phyloP scores from a whole-genome alignment of 2,888 invertebrate species.

The Agrenia bidenticulata region DNA sequence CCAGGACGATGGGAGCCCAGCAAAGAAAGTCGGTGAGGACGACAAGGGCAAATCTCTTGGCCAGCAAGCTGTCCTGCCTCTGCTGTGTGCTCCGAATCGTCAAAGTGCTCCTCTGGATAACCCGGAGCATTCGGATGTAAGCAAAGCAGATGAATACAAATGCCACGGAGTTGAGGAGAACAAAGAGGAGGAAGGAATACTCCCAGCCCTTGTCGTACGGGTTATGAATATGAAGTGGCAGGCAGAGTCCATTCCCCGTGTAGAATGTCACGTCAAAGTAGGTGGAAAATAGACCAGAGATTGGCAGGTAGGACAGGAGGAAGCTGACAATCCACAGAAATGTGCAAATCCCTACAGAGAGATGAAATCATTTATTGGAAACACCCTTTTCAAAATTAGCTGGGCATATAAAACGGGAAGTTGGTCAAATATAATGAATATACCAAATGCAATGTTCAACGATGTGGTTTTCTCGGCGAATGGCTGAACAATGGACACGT shows the following conservation, averaged over 20 bases:
- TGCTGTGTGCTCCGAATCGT: conserved; percentile 64
- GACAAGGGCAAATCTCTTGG: conserved; percentile 64
- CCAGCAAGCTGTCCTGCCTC: conserved; percentile 61
- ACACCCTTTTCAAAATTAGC: too few relatives aligned
- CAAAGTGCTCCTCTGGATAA: conserved; percentile 62
- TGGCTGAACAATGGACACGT: conserved; percentile 64
- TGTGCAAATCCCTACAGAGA: not conserved
- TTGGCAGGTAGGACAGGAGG: conserved; percentile 59
- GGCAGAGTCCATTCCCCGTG: conserved; percentile 64
- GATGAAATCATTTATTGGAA: too few relatives aligned
- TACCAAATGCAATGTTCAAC: conserved; percentile 57
- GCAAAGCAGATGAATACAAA: conserved; percentile 63
- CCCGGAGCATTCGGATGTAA: conserved; percentile 63
- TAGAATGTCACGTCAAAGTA: conserved; percentile 64
- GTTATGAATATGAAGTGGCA: conserved; percentile 64
- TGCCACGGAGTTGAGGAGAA: conserved; percentile 62
- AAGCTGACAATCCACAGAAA: conserved; percentile 61
- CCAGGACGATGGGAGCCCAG: conserved; percentile 64
- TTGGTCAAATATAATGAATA: too few relatives aligned
- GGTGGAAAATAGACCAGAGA: conserved; percentile 55
- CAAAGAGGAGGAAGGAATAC: conserved; percentile 63
- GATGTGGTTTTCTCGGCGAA: conserved; percentile 59
- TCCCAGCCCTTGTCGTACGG: conserved; percentile 65
- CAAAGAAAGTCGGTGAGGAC: conserved; percentile 64
- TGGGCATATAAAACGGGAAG: too few relatives aligned